These are phyloP conservation scores for Thalassophryne amazonica DNA, from an alignment of 2,797 vertebrate species.

Conservation along the genomic window DNA sequence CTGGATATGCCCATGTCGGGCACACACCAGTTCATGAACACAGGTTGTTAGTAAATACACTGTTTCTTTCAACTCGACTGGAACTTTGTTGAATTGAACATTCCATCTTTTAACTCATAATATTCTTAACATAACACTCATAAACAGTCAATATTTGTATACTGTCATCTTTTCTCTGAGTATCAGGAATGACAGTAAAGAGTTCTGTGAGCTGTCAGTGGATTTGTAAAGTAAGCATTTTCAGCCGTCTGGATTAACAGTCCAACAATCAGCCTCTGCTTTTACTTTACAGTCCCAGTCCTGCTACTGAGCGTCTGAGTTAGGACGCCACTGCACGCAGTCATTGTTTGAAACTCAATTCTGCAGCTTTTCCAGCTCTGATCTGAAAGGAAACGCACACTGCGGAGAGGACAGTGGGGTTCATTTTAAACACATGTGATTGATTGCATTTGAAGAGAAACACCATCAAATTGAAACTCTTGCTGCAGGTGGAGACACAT, in stretches of 20 bases:
- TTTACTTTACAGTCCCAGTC: background rate
- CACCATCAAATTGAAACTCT: background rate
- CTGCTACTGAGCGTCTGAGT: background rate
- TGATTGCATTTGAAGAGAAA: conserved; percentile 22
- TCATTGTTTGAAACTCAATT: conserved; percentile 8
- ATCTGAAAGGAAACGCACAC: background rate
- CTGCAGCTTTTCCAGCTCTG: conserved; percentile 16
- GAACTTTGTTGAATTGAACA: too few species aligned
- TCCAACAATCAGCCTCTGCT: conserved; percentile 1
- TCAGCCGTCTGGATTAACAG: background rate
- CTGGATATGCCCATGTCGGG: too few species aligned
- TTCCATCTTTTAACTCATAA: too few species aligned
- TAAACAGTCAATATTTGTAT: too few species aligned
- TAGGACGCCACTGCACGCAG: background rate
- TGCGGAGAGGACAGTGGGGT: background rate
- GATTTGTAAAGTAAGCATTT: background rate
- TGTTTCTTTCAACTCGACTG: too few species aligned
- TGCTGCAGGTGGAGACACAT: conserved; percentile 23
- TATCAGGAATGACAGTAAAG: background rate
- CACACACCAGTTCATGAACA: too few species aligned
- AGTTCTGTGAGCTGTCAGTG: background rate
- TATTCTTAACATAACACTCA: too few species aligned
- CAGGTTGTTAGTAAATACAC: too few species aligned
- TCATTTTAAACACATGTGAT: conserved; percentile 18
- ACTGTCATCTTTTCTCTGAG: too few species aligned